These are phyloP conservation scores for Sander lucioperca DNA, from an alignment of 2,113 vertebrate genomes.

Conservation along the genomic window DNA sequence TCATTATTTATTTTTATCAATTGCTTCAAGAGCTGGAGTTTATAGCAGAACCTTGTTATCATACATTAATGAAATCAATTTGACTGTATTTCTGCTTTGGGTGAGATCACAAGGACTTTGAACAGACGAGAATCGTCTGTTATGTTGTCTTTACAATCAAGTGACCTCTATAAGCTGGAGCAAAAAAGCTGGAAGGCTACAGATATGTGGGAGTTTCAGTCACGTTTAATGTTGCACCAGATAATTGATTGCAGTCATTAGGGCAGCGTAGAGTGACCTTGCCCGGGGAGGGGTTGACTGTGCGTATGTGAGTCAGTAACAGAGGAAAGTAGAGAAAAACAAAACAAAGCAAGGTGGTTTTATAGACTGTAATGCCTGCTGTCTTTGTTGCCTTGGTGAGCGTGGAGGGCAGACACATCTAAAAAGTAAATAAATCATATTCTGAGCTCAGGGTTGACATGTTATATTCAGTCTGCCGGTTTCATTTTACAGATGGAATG, in stretches of 20 bases:
- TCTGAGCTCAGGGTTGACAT: constrained; percentile 48
- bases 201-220: constrained; percentile 55
- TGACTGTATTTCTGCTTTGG: background rate
- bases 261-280: constrained; percentile 64
- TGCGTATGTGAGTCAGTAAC: constrained; percentile 28
- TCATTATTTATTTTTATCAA: background rate
- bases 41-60: background rate
- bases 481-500: constrained; percentile 50
- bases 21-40: background rate
- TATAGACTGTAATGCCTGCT: constrained; percentile 17
- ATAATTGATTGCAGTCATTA: constrained; percentile 77
- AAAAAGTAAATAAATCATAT: constrained; percentile 69
- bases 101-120: background rate
- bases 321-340: background rate
- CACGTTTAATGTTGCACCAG: constrained; percentile 52
- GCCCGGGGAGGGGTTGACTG: constrained; percentile 18
- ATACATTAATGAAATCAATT: background rate
- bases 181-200: constrained; percentile 32
- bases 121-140: constrained; percentile 25
- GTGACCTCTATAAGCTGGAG: constrained; percentile 33
- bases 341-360: constrained; percentile 3
- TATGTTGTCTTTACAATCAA: constrained; percentile 28
- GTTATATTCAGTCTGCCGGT: constrained; percentile 54
- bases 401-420: constrained; percentile 20
- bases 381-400: constrained; percentile 15